phyloP scores from a whole-genome alignment of 2,113 vertebrate genomes.

The Lophotis ruficrista region DNA sequence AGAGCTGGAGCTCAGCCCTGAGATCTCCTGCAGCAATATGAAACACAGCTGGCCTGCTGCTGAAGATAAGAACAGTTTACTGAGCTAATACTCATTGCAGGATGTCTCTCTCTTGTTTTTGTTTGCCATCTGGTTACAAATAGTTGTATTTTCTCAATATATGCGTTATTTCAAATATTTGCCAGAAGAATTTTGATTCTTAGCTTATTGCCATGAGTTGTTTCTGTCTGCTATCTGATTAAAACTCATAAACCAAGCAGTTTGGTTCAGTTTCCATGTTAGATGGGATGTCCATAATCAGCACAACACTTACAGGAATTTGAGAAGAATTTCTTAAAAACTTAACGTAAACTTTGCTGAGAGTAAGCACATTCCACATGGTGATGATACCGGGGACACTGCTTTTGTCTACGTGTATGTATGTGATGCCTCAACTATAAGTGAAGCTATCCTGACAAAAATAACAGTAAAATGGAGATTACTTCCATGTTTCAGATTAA shows the following conservation, averaged over 20 bases:
- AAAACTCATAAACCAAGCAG: background rate
- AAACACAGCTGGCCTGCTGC: background rate
- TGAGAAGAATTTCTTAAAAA: background rate
- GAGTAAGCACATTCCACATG: background rate
- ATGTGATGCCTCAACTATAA: background rate
- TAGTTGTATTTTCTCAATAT: background rate
- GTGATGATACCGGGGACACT: background rate
- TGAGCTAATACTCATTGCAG: background rate
- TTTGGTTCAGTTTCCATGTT: background rate
- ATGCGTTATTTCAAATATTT: background rate
- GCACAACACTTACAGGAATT: background rate
- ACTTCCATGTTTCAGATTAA: background rate
- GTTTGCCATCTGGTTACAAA: background rate
- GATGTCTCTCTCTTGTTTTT: background rate
- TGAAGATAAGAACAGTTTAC: constrained; percentile 15
- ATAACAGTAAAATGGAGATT: background rate
- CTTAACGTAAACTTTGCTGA: background rate
- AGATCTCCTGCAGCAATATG: background rate
- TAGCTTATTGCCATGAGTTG: background rate
- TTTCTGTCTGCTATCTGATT: background rate
- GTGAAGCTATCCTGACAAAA: background rate
- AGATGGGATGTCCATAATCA: background rate
- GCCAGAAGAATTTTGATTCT: background rate
- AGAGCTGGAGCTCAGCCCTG: background rate
- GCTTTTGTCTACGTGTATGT: background rate